Evolutionary conservation across 2,888 invertebrate genomes (phyloP).

Genomic region (Xylocampa areola): DNA sequence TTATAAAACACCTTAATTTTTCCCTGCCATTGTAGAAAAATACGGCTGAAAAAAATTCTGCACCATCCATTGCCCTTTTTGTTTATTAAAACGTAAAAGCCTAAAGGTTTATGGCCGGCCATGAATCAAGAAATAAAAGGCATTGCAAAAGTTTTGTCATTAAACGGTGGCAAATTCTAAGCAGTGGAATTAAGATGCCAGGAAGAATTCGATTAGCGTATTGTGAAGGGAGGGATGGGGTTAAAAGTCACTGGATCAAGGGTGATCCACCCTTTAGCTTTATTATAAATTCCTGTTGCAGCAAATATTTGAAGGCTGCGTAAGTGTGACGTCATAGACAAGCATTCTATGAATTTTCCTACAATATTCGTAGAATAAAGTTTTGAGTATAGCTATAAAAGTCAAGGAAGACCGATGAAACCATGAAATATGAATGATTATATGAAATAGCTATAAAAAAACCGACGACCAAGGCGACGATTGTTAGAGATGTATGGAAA

Average conservation of each 20-base stretch:
- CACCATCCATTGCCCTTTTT: slow-evolving; percentile 24
- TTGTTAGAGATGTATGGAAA: too few species aligned
- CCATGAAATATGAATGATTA: too few species aligned
- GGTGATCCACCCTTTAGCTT: slow-evolving; percentile 16
- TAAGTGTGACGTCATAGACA: background rate
- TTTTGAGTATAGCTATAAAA: too few species aligned
- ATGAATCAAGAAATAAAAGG: slow-evolving; percentile 42
- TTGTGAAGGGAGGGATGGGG: slow-evolving; percentile 13
- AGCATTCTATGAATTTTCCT: background rate
- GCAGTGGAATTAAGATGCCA: slow-evolving; percentile 51
- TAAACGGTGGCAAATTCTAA: slow-evolving; percentile 37
- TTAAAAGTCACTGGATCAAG: slow-evolving; percentile 52
- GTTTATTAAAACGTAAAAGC: slow-evolving; percentile 28
- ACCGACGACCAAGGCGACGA: too few species aligned
- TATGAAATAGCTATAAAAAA: too few species aligned
- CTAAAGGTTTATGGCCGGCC: slow-evolving; percentile 34
- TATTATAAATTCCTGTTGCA: slow-evolving; percentile 22
- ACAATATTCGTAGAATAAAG: too few species aligned
- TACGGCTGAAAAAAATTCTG: slow-evolving; percentile 10
- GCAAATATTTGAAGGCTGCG: background rate
- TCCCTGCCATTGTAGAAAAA: slow-evolving; percentile 17
- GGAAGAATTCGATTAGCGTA: slow-evolving; percentile 55
- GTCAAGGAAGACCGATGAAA: too few species aligned
- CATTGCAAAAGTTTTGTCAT: slow-evolving; percentile 34
- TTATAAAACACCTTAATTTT: slow-evolving; percentile 37